phyloP scores from a whole-genome alignment of 2,113 vertebrate genomes.

The Notothenia rossii region DNA sequence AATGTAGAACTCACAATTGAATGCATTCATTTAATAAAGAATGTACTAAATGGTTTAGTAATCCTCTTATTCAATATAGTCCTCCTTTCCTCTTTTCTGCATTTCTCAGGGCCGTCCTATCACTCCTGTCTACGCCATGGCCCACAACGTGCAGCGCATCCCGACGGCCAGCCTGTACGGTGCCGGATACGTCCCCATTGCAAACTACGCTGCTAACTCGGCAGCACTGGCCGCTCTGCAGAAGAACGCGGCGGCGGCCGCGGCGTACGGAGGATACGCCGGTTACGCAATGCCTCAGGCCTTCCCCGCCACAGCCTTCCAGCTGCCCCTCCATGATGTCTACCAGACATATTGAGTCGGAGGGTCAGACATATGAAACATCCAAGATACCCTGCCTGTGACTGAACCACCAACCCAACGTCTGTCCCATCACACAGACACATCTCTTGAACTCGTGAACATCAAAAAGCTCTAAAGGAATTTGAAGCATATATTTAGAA shows the following conservation, averaged over 20 bases:
- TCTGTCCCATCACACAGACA: slow-evolving; percentile 32
- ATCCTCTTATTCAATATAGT: background rate
- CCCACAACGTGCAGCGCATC: slow-evolving; percentile 92
- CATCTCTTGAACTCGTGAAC: slow-evolving; percentile 35
- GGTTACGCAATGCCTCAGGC: slow-evolving; percentile 92
- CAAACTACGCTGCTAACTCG: slow-evolving; percentile 87
- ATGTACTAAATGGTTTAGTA: background rate
- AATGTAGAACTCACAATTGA: background rate
- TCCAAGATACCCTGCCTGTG: slow-evolving; percentile 39
- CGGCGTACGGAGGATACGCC: slow-evolving; percentile 89
- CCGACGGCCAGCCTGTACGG: slow-evolving; percentile 91
- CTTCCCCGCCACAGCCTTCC: slow-evolving; percentile 91
- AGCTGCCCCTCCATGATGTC: slow-evolving; percentile 94
- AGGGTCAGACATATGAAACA: slow-evolving; percentile 22
- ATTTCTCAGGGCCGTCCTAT: slow-evolving; percentile 91
- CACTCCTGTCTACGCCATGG: slow-evolving; percentile 95
- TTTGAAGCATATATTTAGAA: slow-evolving; percentile 40
- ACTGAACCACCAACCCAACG: slow-evolving; percentile 45
- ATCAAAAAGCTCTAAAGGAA: slow-evolving; percentile 34
- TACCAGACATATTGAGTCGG: slow-evolving; percentile 93
- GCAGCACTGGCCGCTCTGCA: slow-evolving; percentile 93
- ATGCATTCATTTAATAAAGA: background rate
- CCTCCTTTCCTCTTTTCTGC: background rate
- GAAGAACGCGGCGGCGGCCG: slow-evolving; percentile 89
- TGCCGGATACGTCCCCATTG: slow-evolving; percentile 91